Conservation (phyloP, 2,797 vertebrate species). For the Chaetophractus vellerosus region DNA sequence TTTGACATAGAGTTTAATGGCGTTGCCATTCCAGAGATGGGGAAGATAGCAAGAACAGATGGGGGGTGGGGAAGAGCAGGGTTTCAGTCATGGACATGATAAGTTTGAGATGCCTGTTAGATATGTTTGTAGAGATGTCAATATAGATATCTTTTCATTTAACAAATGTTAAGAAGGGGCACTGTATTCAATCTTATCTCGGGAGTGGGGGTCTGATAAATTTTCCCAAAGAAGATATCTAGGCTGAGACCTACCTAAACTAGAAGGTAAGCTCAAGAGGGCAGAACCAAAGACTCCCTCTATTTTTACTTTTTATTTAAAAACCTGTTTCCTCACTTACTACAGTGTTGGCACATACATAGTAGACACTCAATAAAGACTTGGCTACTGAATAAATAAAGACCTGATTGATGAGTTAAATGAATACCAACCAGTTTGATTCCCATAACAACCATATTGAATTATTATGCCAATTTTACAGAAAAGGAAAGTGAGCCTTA, state of each 20-base stretch:
- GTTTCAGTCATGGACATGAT: neutral
- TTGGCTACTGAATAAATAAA: constrained; percentile 22
- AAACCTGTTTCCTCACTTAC: neutral
- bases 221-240: neutral
- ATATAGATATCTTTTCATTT: neutral
- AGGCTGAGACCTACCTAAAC: neutral
- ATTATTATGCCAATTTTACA: neutral
- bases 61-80: neutral
- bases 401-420: neutral
- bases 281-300: neutral
- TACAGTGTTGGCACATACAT: neutral
- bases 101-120: neutral
- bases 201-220: neutral
- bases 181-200: neutral
- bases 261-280: neutral
- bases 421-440: neutral
- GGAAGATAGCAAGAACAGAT: neutral
- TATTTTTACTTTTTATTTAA: neutral
- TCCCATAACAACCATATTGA: neutral
- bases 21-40: neutral
- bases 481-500: neutral
- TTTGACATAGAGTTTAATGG: neutral
- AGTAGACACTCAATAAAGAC: neutral
- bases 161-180: neutral
- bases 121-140: neutral